Conservation (phyloP, 2,797 vertebrate genomes). For the Mycteria americana region DNA sequence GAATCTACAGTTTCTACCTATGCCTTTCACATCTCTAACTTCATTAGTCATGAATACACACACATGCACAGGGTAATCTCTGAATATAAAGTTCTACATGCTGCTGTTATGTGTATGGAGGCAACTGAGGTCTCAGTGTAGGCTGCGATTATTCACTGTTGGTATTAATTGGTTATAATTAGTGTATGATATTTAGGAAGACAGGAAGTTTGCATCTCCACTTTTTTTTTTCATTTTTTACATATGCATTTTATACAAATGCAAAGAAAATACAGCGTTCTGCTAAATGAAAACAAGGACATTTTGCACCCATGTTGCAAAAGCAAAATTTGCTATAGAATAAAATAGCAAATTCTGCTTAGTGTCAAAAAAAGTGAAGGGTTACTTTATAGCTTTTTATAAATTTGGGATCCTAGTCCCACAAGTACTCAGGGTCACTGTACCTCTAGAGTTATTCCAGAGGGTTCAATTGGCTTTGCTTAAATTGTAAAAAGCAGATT, state of each 20-base stretch:
- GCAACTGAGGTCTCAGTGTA: background rate
- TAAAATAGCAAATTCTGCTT: background rate
- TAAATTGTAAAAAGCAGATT: background rate
- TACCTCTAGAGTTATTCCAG: background rate
- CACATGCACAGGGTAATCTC: background rate
- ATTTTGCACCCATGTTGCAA: background rate
- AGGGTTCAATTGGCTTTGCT: background rate
- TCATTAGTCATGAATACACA: background rate
- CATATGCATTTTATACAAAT: background rate
- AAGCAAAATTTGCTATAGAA: background rate
- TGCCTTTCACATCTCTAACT: background rate
- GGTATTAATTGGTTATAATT: background rate
- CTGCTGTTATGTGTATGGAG: background rate
- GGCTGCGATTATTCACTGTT: background rate
- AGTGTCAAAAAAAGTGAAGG: background rate
- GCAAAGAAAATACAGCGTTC: background rate
- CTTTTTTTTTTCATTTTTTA: background rate
- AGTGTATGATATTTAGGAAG: background rate
- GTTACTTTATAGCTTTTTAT: background rate
- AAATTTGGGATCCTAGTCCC: background rate
- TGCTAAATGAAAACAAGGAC: background rate
- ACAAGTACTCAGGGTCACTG: background rate
- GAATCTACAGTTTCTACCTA: background rate
- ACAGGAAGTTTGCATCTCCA: background rate
- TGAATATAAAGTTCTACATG: background rate